A percentile compares a stretch with the other conserved stretches of the same genome.
Evolutionary conservation across 2,113 vertebrate species (phyloP).

Genomic region (Glaucomys volans): DNA sequence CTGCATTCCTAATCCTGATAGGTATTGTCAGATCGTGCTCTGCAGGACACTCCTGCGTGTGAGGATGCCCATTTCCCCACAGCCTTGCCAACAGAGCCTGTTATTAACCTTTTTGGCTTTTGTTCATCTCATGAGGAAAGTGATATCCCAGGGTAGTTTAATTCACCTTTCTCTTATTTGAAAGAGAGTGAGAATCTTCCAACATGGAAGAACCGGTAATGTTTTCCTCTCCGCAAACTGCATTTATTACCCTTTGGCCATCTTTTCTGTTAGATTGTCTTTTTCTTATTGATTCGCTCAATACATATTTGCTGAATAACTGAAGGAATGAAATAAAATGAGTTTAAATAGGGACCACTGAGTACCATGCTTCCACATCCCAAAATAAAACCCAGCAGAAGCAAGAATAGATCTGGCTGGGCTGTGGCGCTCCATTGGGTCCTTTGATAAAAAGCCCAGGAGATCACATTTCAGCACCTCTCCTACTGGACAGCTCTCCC

Average conservation of each 20-base stretch:
- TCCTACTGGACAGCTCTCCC: not conserved
- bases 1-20: not conserved
- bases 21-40: not conserved
- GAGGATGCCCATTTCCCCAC: not conserved
- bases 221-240: slow-evolving; percentile 5
- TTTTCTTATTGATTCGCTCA: not conserved
- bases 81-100: not conserved
- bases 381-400: not conserved
- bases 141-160: not conserved
- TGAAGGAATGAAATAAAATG: not conserved
- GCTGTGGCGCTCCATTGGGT: not conserved
- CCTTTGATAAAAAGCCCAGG: not conserved
- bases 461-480: not conserved
- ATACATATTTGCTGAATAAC: not conserved
- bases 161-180: slow-evolving; percentile 26
- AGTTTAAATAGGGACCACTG: not conserved
- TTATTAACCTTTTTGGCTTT: slow-evolving; percentile 12
- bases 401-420: not conserved
- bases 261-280: not conserved
- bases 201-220: not conserved
- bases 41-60: not conserved
- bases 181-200: not conserved
- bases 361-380: not conserved
- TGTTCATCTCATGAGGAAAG: not conserved
- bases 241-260: not conserved